Conservation (phyloP, 37 sponge, comb jelly and placozoan genomes). For the Amphimedon queenslandica region DNA sequence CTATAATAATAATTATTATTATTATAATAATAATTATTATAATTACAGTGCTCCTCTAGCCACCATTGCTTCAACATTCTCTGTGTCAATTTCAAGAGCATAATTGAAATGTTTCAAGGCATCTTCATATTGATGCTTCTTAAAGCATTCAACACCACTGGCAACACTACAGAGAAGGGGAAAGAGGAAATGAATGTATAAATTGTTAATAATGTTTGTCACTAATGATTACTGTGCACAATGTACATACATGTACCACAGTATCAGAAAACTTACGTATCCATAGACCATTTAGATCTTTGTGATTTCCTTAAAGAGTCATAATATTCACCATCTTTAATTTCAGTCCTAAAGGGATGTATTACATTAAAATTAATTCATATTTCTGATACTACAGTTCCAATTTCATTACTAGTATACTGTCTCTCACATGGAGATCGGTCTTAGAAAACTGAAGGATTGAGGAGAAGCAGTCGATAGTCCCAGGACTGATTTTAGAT, state of each 20-base stretch:
- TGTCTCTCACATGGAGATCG: slow-evolving; percentile 21
- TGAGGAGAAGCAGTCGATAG: not conserved
- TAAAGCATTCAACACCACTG: slow-evolving; percentile 58
- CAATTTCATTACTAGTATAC: not conserved
- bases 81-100: slow-evolving; percentile 63
- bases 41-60: slow-evolving; percentile 80
- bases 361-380: too few relatives aligned
- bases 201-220: too few relatives aligned
- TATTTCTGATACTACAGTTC: too few relatives aligned
- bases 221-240: too few relatives aligned
- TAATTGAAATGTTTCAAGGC: slow-evolving; percentile 62
- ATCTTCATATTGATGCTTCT: slow-evolving; percentile 33
- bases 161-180: slow-evolving; percentile 45
- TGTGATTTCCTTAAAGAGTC: slow-evolving; percentile 53
- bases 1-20: slow-evolving; percentile 18
- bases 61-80: slow-evolving; percentile 75
- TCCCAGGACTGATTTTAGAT: slow-evolving; percentile 43
- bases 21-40: not conserved
- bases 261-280: slow-evolving; percentile 32
- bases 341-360: slow-evolving; percentile 39
- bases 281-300: slow-evolving; percentile 64
- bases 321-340: slow-evolving; percentile 31
- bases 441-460: slow-evolving; percentile 28
- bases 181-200: too few relatives aligned
- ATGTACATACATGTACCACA: too few relatives aligned